Base-by-base conservation (phyloP, 2,113 vertebrate species). In the Nothocercus nigrocapillus region DNA sequence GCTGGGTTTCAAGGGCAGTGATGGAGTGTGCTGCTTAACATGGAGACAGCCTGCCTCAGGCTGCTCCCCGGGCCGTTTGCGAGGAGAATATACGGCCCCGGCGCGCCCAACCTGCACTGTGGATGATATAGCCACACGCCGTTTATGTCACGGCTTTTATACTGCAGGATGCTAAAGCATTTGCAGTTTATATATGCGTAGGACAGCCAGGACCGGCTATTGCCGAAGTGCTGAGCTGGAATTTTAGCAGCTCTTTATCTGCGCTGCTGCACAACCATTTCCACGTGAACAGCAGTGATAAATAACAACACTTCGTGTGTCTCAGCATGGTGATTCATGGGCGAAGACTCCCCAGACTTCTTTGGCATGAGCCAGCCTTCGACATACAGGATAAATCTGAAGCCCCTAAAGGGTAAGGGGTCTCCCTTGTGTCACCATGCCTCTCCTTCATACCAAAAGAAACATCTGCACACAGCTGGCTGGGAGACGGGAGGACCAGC, bases 1-100 rank as follows among this genome's bases (percentile, higher is more conserved):
- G 66, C 68, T 77, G 69, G 53, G 78, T 90, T 94, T 94, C 89
- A 76, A 20, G 25, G 73, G 82, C 84, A 82, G 9, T 34, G 45
- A 62, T 72, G 42, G 10, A 68, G 59, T 89, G 22, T n/a, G 53
- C 56, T 83, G 61, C 32, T 85, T 82, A 84, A 79, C 49, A 40
- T 20, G 36, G 58, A 82, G 70, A 42, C 24, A 76, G 58, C 30
- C 69, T 83, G 11, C 70, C 63, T 76, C 14, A 8, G 61, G 49
- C 49, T 49, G 49, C 49, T 49, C 49, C 49, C 49, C 11, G 21
- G 49, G 49, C 49, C 49, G 10, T 24, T 22, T 49, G 49, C 49
- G 24, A 85, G 34, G 25, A 63, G 90, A 82, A 86, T 92, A 11
- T 21, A 94, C 66, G 69, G 68, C 72, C 63, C 73, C 28, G 25